Base-by-base conservation (phyloP, 1,140 invertebrate species). In the Tetraneura akinire region DNA sequence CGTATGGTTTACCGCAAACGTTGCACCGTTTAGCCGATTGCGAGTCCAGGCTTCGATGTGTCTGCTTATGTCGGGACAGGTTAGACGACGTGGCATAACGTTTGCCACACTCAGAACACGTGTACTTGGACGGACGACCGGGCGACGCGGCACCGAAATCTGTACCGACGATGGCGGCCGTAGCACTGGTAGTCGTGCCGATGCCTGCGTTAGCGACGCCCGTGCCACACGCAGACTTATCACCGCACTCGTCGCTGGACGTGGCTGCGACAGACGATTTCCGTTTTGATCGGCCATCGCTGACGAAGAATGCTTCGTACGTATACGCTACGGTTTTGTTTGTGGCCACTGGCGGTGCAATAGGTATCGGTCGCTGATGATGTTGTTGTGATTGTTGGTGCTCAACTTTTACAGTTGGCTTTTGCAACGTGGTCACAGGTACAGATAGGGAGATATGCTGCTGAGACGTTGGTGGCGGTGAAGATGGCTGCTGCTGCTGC, bases 71-170 rank as follows among this genome's bases (percentile, higher is more conserved):
- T 57, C 97, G 90, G 18, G 95, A 97, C 62, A 99, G 89, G 86
- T 98, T 99, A 32, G 94, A 96, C 1, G 95, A 97, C 0, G 97
- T 98, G 18, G 97, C 96, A 84, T 98, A 99, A 83, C 95, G 91
- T 84, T 98, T 98, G 21, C 97, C 97, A 84, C 97, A 99, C 84
- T 98, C 95, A 80, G 90, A 91, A 85, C 97, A 99, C n/a, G 92
- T 91, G 86, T 96, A 98, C 82, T 93, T 86, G 93, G 93, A 91
- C 1, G 95, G 96, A 82, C 91, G 91, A 73, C 88, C 89, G 66
- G 66, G 42, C 23, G 66, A 16, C 45, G 42, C 21, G 14, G 21
- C 42, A 21, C 21, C 14, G 8, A 73, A 32, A 23, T 73, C 71
- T 5, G 26, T 26, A 13, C 26, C 47, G 51, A 23, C 3, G 9